These are phyloP conservation scores for Drosophila lacteicornis DNA, from an alignment of 1,140 invertebrate species.

Conservation along the genomic window DNA sequence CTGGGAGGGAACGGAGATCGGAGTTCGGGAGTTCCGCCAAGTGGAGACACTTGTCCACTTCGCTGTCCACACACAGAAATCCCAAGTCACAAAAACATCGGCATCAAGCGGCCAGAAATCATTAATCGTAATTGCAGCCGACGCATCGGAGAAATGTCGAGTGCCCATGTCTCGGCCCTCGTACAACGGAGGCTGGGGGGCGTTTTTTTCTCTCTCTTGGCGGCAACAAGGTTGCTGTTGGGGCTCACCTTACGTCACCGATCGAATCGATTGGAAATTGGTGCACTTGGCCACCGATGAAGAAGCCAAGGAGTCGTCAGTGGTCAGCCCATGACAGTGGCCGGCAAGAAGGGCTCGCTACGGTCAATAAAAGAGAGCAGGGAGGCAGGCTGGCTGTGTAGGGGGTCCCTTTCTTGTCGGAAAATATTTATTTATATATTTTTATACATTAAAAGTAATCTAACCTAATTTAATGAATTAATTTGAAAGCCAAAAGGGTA, in stretches of 20 bases:
- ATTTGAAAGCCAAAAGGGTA: too few species aligned
- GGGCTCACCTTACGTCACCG: constrained; percentile 69
- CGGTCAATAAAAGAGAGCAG: constrained; percentile 2
- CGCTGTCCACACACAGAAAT: constrained; percentile 62
- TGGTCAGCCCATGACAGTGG: constrained; percentile 11
- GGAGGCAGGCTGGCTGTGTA: background rate
- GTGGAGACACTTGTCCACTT: constrained; percentile 67
- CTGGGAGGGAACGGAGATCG: constrained; percentile 29
- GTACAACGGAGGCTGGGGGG: constrained; percentile 25
- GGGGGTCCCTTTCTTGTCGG: too few species aligned
- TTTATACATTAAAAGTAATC: too few species aligned
- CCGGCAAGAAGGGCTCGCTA: background rate
- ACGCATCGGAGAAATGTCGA: constrained; percentile 60
- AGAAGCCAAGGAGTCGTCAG: constrained; percentile 49
- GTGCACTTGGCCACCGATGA: constrained; percentile 68
- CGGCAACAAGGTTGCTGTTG: constrained; percentile 53
- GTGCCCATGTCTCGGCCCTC: constrained; percentile 24
- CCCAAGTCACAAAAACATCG: constrained; percentile 1
- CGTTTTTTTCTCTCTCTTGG: constrained; percentile 18
- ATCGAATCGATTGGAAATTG: constrained; percentile 62
- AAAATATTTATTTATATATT: background rate
- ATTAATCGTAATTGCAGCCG: constrained; percentile 76
- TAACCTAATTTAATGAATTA: too few species aligned
- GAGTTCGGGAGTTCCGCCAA: constrained; percentile 9
- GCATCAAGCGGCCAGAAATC: constrained; percentile 19